Evolutionary conservation across 2,113 vertebrate species (phyloP), one percentile per base, ranked within the genome.

Genomic region (Brachionichthys hirsutus): DNA sequence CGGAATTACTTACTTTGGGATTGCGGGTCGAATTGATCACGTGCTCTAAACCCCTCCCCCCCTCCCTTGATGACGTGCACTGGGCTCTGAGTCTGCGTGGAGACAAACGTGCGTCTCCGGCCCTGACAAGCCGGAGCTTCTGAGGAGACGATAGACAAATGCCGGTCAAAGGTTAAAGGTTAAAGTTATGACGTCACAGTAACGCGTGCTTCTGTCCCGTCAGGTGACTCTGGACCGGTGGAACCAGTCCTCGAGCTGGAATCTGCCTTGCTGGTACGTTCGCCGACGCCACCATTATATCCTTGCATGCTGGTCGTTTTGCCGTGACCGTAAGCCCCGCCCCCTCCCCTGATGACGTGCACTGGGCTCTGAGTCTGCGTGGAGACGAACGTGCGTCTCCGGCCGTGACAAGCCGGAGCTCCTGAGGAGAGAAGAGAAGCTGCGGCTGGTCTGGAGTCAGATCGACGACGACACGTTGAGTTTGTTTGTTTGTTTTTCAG

Each of bases 41-140:
- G n/a, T 30, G 24, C 3, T 30, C 24, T 30, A 30, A 4, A 30
- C 24, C 24, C 8, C 24, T 3, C 17, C 6, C 2, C 0, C 34
- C 63, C 68, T 78, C 67, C 68, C 35, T n/a, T 81, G 81, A 84
- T 78, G 81, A 76, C 60, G 9, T 67, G 81, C 81, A 84, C 81
- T 84, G 81, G 78, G 78, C 75, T 78, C 82, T 70, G 77, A 84
- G 38, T 53, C 14, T 16, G 13, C 13, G 1, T 84, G 78, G 7
- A 18, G 81, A 75, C 0, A 43, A 48, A 57, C 0, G 78, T 85
- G 82, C 82, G 51, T 45, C 78, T 82, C 34, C 75, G 78, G 78
- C 75, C 77, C 63, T 81, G 82, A 85, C 82, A 85, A 71, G 79
- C 73, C 50, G 24, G 52, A 61, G 74, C 47, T 54, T 49, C 82